Base-by-base conservation (phyloP, 2,888 invertebrate species). In the Agelastica alni region DNA sequence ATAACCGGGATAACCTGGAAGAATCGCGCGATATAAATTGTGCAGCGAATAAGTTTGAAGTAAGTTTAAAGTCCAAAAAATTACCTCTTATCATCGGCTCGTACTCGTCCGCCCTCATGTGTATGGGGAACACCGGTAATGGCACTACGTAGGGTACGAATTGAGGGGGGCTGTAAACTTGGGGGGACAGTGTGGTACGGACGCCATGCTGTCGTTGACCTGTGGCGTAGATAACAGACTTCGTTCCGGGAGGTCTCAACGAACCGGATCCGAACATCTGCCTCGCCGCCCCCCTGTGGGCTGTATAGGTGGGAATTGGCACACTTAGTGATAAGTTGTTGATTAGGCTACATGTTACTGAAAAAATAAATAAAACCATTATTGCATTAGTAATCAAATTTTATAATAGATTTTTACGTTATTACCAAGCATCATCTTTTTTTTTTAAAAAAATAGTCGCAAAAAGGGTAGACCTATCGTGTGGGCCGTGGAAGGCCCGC, bases 261-360 rank as follows among this genome's bases (percentile, higher is more conserved):
- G 79, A 79, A 44, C 81, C 81, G 5, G 82, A 81, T 37, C 82
- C 82, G 62, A 78, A 80, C 77, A 83, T 81, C 67, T 82, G 82
- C 18, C 83, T 75, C 59, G 81, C 77, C 66, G 83, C 74, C 69
- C 81, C 81, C 26, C 78, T 81, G 59, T 76, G 77, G 4, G 59
- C 48, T 20, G 59, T 48, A 9, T 51, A 36, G 2, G 55, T 52
- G 5, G 61, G 57, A 2, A 46, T 32, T 4, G 61, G 54, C 13
- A 32, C 30, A 4, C 26, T 36, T 20, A 52, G n/a, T 1, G 53
- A 51, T 16, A 16, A 4, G 20, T 39, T 39, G 13, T 37, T 52
- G 13, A 48, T 52, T 9, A 41, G 37, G 22, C 44, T 34, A 28
- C 60, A 58, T 49, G 42, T 36, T 6, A 52, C 60, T 61, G 48